Evolutionary conservation across 2,888 invertebrate genomes (phyloP).

Genomic region (Drosophila kambysellisi): DNA sequence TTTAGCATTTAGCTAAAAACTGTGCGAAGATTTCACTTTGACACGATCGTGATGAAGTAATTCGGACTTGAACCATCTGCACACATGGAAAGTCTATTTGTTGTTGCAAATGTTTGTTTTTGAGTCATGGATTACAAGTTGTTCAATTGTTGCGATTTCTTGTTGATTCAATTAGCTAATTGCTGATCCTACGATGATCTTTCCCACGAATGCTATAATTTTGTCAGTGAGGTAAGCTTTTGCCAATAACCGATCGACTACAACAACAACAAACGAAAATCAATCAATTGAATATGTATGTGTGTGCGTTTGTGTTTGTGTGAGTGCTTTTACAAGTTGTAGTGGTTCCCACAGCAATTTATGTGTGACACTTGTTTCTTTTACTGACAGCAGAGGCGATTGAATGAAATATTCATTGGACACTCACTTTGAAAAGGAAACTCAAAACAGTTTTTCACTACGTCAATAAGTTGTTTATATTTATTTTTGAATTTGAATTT

Average conservation of each 20-base stretch:
- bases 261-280: neutral
- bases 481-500: constrained; percentile 13
- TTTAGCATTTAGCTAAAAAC: constrained; percentile 14
- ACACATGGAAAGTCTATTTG: constrained; percentile 31
- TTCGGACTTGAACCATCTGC: constrained; percentile 35
- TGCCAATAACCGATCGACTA: constrained; percentile 7
- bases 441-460: constrained; percentile 28
- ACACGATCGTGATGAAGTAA: constrained; percentile 51
- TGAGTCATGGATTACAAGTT: neutral
- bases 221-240: constrained; percentile 31
- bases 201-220: constrained; percentile 24
- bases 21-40: constrained; percentile 45
- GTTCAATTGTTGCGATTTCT: neutral
- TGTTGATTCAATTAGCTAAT: constrained; percentile 17
- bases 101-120: neutral
- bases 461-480: constrained; percentile 14
- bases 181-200: constrained; percentile 14
- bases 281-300: constrained; percentile 4
- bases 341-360: constrained; percentile 24
- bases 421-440: constrained; percentile 38
- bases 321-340: constrained; percentile 2
- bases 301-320: neutral
- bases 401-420: constrained; percentile 22
- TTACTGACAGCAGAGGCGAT: constrained; percentile 1
- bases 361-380: neutral